Evolutionary conservation across 2,113 vertebrate species (phyloP), one percentile per base, ranked within the genome.

Genomic region (Euleptes europaea): DNA sequence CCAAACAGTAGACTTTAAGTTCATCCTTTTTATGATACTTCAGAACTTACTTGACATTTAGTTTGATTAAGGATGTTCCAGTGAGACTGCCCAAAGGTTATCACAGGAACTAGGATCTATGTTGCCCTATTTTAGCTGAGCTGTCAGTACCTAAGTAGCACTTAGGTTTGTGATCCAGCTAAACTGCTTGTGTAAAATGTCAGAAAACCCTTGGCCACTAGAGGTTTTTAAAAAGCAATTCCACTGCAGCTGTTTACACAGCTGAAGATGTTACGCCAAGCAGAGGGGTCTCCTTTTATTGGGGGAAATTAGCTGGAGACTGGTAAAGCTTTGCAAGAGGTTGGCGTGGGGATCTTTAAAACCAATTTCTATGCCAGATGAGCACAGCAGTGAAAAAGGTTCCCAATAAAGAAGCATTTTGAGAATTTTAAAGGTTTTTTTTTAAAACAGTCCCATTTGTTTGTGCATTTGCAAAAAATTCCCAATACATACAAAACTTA

Each of bases 41-140:
- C 78, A 88, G 82, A 90, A 91, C 19, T 13, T 85, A 38, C 49
- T 88, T 88, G 86, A 75, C 66, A 78, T 85, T 85, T 74, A 4
- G 33, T 80, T 89, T 89, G 80, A 94, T 90, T 90, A 89, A 84
- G 7, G 49, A 42, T n/a, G 54, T 69, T 86, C 7, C 80, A 90
- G 87, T 84, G 72, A 12, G 54, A 63, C 15, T 85, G 13, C 21
- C 51, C 57, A 90, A 66, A 84, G 23, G 44, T 87, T 85, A 89
- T 89, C 65, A 84, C 10, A 63, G 5, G 75, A 92, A 82, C 73
- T 49, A 75, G 65, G 35, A 26, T 82, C 35, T 83, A 0, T 72
- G 17, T 76, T 26, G 15, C 76, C 19, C 13, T 91, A 63, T 89
- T 91, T 92, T 78, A 47, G 3, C 1, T 79, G 47, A 88, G 26